These are phyloP conservation scores for Agriopis leucophaearia DNA, from an alignment of 2,888 invertebrate species.

Conservation along the genomic window DNA sequence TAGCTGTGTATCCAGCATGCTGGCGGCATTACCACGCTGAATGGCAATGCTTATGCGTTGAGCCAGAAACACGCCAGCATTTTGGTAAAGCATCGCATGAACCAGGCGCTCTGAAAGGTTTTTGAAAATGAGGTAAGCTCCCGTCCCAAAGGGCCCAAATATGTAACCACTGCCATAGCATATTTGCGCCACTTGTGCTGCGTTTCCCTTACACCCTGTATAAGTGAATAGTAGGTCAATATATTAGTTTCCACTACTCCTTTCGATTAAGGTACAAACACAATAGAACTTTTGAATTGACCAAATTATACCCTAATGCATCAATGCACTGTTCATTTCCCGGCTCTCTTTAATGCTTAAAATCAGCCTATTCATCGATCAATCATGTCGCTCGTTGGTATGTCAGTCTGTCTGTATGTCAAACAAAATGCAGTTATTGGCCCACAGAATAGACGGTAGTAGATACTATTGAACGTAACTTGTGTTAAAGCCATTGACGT, in stretches of 20 bases:
- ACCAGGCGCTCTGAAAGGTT: too few species aligned
- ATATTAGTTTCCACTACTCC: not conserved
- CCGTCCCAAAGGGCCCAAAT: too few species aligned
- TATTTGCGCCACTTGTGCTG: too few species aligned
- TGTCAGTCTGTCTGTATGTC: conserved; percentile 11
- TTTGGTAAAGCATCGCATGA: too few species aligned
- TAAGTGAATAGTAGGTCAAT: too few species aligned
- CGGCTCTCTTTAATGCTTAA: not conserved
- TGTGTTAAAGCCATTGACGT: not conserved
- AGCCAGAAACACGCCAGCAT: too few species aligned
- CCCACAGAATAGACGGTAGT: not conserved
- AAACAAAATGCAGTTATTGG: conserved; percentile 15
- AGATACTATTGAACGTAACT: not conserved
- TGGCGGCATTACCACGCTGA: too few species aligned
- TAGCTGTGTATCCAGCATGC: too few species aligned
- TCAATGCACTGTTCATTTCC: conserved; percentile 20
- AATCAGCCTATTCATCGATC: conserved; percentile 5
- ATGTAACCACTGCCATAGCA: too few species aligned
- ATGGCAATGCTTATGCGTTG: too few species aligned
- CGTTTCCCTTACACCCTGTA: too few species aligned
- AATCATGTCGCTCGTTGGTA: conserved; percentile 18
- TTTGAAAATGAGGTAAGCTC: too few species aligned
- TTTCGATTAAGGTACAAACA: not conserved
- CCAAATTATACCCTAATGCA: conserved; percentile 3
- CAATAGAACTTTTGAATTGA: not conserved